phyloP scores from a whole-genome alignment of 2,113 vertebrate species.

The Panthera uncia region DNA sequence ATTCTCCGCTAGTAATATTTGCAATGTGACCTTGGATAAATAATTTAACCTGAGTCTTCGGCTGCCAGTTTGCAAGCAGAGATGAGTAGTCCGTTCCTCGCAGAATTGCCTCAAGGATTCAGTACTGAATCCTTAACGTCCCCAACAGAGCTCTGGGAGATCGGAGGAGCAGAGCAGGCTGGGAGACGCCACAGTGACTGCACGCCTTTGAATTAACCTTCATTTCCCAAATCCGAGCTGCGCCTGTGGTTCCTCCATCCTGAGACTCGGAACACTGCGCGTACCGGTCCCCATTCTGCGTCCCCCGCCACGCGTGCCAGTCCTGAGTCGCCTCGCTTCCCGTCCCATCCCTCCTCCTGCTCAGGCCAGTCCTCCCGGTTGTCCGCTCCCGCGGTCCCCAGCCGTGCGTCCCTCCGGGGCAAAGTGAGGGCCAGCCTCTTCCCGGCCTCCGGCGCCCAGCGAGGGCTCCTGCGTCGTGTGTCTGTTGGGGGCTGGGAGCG shows the following conservation, averaged over 20 bases:
- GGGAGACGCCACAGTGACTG: rapidly evolving
- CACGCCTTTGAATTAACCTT: neutral
- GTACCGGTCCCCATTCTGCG: rapidly evolving
- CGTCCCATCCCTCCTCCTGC: rapidly evolving
- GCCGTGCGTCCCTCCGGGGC: rapidly evolving
- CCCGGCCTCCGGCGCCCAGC: neutral
- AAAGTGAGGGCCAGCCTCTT: neutral
- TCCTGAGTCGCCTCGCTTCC: neutral
- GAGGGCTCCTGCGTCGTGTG: neutral
- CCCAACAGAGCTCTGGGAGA: too few species aligned
- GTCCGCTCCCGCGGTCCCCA: neutral
- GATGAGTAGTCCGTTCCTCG: neutral
- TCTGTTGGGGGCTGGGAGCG: rapidly evolving
- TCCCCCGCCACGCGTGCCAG: neutral
- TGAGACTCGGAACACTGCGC: neutral
- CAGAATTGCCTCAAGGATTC: neutral
- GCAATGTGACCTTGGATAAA: neutral
- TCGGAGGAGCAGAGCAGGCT: neutral
- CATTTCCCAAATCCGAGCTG: neutral
- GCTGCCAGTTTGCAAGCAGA: neutral
- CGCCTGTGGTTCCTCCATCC: neutral
- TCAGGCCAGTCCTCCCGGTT: neutral
- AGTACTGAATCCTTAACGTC: neutral
- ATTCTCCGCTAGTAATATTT: neutral
- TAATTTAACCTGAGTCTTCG: neutral